Evolutionary conservation across 2,888 invertebrate species (phyloP).

Genomic region (Bedellia somnulentella): DNA sequence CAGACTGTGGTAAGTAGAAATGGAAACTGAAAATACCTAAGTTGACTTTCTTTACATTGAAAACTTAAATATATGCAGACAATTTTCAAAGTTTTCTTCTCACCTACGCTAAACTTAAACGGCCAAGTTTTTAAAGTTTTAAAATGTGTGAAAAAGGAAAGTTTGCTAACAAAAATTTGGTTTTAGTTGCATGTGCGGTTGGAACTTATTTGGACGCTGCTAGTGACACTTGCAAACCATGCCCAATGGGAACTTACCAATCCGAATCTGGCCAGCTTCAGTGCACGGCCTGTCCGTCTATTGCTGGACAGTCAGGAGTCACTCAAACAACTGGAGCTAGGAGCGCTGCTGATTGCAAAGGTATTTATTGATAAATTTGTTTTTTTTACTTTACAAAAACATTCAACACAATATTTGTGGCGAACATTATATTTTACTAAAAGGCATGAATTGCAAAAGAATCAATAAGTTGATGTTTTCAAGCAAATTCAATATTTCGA

Average conservation of each 20-base stretch:
- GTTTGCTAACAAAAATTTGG: too few relatives aligned
- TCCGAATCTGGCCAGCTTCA: constrained; percentile 88
- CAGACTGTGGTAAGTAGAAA: constrained; percentile 81
- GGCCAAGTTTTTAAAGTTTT: too few relatives aligned
- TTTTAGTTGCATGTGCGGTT: constrained; percentile 88
- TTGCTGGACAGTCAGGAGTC: constrained; percentile 87
- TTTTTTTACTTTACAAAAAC: not conserved
- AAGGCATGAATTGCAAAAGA: too few relatives aligned
- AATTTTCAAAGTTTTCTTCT: too few relatives aligned
- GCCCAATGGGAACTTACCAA: constrained; percentile 89
- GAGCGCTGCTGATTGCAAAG: constrained; percentile 87
- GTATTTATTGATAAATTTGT: constrained; percentile 26
- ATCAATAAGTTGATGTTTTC: too few relatives aligned
- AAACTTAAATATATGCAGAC: too few relatives aligned
- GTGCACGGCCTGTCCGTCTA: constrained; percentile 87
- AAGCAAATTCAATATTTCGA: not conserved
- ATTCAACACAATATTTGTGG: not conserved
- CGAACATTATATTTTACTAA: too few relatives aligned
- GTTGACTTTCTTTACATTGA: too few relatives aligned
- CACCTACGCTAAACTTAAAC: too few relatives aligned
- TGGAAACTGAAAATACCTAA: too few relatives aligned
- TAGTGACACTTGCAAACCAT: constrained; percentile 78
- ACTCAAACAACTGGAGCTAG: constrained; percentile 86
- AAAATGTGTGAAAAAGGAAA: too few relatives aligned
- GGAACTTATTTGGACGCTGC: constrained; percentile 83